phyloP scores from a whole-genome alignment of 2,113 vertebrate genomes.

The Lasiurus cinereus region DNA sequence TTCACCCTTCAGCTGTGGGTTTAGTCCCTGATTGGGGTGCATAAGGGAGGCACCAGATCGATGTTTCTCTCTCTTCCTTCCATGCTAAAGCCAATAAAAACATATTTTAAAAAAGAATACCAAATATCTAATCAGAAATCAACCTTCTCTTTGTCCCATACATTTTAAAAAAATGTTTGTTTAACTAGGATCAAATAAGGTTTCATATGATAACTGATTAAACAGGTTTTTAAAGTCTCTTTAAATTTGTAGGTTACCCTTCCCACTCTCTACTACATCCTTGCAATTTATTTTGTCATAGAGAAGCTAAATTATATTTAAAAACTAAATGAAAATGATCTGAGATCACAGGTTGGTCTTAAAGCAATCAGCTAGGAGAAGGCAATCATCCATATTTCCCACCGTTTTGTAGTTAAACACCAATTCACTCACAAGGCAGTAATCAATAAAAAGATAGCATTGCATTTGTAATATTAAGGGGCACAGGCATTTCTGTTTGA shows the following conservation, averaged over 20 bases:
- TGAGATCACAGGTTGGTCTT: not conserved
- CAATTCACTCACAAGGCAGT: not conserved
- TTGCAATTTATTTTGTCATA: not conserved
- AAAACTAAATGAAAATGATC: constrained; percentile 13
- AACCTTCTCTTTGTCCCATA: not conserved
- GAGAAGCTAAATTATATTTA: constrained; percentile 32
- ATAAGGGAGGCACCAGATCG: not conserved
- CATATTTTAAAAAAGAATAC: not conserved
- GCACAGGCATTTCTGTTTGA: not conserved
- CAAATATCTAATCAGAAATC: constrained; percentile 6
- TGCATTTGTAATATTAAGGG: not conserved
- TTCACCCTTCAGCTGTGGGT: no score
- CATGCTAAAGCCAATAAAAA: not conserved
- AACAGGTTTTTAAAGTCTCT: not conserved
- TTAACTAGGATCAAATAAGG: not conserved
- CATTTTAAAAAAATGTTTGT: not conserved
- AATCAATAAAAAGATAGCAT: not conserved
- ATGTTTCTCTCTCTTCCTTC: not conserved
- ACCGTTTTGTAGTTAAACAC: not conserved
- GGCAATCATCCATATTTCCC: not conserved
- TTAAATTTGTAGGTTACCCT: not conserved
- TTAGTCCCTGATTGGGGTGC: not conserved
- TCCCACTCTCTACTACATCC: not conserved
- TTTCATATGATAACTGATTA: not conserved
- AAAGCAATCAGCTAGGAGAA: not conserved